phyloP scores from a whole-genome alignment of 2,797 vertebrate species.

The Lindbergichthys nudifrons region DNA sequence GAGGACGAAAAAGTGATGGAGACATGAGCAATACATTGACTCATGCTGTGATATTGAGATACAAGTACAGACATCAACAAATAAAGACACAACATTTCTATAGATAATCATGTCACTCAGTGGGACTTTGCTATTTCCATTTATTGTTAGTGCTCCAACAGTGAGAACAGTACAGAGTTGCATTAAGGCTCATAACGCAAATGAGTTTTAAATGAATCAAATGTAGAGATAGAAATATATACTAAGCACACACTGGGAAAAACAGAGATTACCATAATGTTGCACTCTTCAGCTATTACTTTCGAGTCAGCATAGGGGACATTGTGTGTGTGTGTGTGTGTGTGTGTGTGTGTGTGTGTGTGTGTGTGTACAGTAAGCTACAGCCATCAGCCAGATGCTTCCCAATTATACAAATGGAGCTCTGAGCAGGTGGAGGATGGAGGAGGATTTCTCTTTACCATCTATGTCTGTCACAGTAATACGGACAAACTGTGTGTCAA shows the following conservation, averaged over 20 bases:
- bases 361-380: slow-evolving; percentile 34
- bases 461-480: slow-evolving; percentile 44
- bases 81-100: slow-evolving; percentile 24
- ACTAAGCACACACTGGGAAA: slow-evolving; percentile 25
- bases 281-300: slow-evolving; percentile 55
- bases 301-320: slow-evolving; percentile 42
- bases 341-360: slow-evolving; percentile 12
- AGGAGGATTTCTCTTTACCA: slow-evolving; percentile 35
- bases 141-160: slow-evolving; percentile 51
- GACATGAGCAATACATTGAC: slow-evolving; percentile 4
- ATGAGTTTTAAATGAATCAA: slow-evolving; percentile 54
- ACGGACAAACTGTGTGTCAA: slow-evolving; percentile 25
- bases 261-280: slow-evolving; percentile 40
- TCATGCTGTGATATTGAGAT: neutral
- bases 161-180: slow-evolving; percentile 37
- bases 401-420: slow-evolving; percentile 70
- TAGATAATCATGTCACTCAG: slow-evolving; percentile 35
- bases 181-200: slow-evolving; percentile 47
- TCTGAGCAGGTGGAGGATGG: slow-evolving; percentile 70
- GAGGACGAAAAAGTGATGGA: neutral
- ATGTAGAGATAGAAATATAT: slow-evolving; percentile 21
- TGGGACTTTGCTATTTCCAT: slow-evolving; percentile 46
- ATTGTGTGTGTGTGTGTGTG: slow-evolving; percentile 2
- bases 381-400: slow-evolving; percentile 67
- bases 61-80: slow-evolving; percentile 17